phyloP scores from a whole-genome alignment of 2,113 vertebrate genomes.

The Aegithalos caudatus region DNA sequence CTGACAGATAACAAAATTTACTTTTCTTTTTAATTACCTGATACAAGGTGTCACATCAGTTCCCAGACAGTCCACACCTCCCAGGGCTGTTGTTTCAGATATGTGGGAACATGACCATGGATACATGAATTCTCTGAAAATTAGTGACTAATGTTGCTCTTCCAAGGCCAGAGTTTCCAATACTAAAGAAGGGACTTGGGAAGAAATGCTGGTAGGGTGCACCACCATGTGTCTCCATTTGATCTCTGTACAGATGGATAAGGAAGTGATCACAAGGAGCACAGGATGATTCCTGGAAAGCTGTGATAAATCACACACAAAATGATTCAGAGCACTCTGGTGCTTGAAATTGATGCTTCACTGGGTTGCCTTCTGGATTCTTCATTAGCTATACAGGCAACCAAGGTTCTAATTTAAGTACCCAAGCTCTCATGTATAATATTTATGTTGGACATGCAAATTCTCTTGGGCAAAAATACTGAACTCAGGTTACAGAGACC shows the following conservation, averaged over 20 bases:
- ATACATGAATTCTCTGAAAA: not conserved
- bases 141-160: not conserved
- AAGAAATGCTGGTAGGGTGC: not conserved
- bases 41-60: not conserved
- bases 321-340: not conserved
- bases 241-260: not conserved
- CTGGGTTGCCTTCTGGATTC: not conserved
- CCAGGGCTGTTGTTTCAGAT: not conserved
- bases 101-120: not conserved
- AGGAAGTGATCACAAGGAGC: not conserved
- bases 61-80: not conserved
- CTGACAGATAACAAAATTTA: not conserved
- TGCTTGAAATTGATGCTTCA: not conserved
- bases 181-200: not conserved
- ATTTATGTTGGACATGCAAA: not conserved
- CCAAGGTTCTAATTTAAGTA: not conserved
- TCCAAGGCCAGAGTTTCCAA: not conserved
- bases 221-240: not conserved
- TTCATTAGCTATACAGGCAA: not conserved
- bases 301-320: not conserved
- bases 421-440: not conserved
- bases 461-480: not conserved
- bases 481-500: not conserved
- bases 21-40: not conserved
- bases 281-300: conserved; percentile 23